phyloP scores from a whole-genome alignment of 1,140 invertebrate genomes.

The Papilio aristodemus region DNA sequence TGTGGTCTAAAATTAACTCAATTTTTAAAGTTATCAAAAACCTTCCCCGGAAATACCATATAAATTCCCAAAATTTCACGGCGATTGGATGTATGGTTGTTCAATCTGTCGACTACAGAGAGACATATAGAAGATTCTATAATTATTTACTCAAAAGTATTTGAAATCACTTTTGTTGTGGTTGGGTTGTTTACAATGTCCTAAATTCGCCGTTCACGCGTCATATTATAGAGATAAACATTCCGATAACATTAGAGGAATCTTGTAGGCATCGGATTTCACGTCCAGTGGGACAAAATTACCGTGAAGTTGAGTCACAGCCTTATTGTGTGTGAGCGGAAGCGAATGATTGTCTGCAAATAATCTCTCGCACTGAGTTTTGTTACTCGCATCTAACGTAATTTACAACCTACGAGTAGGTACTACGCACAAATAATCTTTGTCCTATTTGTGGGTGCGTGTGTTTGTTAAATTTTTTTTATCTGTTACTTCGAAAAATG shows the following conservation, averaged over 20 bases:
- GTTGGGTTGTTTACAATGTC: too few relatives aligned
- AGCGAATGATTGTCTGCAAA: conserved; percentile 52
- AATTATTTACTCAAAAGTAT: too few relatives aligned
- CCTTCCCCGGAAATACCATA: too few relatives aligned
- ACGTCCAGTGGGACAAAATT: conserved; percentile 5
- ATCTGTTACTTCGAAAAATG: background rate
- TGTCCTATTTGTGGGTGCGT: background rate
- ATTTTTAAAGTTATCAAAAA: too few relatives aligned
- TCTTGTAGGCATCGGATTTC: conserved; percentile 10
- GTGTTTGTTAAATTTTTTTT: background rate
- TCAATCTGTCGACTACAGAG: too few relatives aligned
- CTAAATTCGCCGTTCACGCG: background rate
- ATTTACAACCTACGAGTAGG: conserved; percentile 32
- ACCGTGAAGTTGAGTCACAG: conserved; percentile 37
- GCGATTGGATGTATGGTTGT: too few relatives aligned
- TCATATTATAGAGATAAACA: background rate
- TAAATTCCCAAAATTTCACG: too few relatives aligned
- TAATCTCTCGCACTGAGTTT: conserved; percentile 51
- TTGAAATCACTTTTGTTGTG: too few relatives aligned
- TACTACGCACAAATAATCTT: conserved; percentile 24
- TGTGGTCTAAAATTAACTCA: too few relatives aligned
- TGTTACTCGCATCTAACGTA: conserved; percentile 41
- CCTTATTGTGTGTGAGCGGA: conserved; percentile 54
- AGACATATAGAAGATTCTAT: too few relatives aligned
- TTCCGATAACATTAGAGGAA: background rate